Evolutionary conservation across 2,113 vertebrate genomes (phyloP).

Genomic region (Gambusia holbrooki): DNA sequence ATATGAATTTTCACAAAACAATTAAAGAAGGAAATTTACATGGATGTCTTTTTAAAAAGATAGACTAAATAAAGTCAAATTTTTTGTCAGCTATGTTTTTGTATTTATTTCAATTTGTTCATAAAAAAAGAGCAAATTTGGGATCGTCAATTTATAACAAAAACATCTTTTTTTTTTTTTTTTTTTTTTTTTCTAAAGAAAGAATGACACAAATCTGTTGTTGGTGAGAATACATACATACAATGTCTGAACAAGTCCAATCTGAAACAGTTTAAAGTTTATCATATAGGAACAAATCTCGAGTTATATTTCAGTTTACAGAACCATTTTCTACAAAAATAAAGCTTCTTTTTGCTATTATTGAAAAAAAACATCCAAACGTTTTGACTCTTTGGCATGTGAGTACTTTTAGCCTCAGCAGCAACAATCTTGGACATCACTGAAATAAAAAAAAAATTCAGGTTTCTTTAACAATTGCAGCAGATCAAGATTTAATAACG

Average conservation of each 20-base stretch:
- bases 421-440: too few species aligned
- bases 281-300: background rate
- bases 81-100: background rate
- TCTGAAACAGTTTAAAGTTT: background rate
- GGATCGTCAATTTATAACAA: background rate
- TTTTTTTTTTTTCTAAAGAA: background rate
- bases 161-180: too few species aligned
- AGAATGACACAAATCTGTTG: background rate
- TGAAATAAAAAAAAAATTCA: too few species aligned
- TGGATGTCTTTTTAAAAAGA: too few species aligned
- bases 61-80: too few species aligned
- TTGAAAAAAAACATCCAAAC: too few species aligned
- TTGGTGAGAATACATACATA: background rate
- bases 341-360: too few species aligned
- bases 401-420: too few species aligned
- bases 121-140: background rate
- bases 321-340: too few species aligned
- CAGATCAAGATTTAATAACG: too few species aligned
- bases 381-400: too few species aligned
- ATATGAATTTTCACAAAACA: background rate
- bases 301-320: background rate
- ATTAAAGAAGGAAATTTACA: background rate
- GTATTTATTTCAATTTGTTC: background rate
- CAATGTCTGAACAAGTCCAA: background rate
- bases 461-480: too few species aligned